Evolutionary conservation across 2,888 invertebrate genomes (phyloP).

Genomic region (Lithophane socia): DNA sequence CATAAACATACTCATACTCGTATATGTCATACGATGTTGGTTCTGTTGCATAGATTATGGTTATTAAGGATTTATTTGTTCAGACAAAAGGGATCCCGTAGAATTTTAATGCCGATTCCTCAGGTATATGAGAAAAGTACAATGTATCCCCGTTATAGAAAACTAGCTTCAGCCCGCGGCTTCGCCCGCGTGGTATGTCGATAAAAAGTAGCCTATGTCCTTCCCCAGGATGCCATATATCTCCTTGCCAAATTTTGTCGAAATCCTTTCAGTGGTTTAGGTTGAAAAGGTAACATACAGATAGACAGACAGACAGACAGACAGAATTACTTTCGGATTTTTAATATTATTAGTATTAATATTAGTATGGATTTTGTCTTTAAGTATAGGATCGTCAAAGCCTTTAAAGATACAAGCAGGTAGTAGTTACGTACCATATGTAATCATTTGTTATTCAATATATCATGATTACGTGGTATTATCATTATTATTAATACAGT

Average conservation of each 20-base stretch:
- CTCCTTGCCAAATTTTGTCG: too few species aligned
- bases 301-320: too few species aligned
- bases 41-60: background rate
- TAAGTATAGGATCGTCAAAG: background rate
- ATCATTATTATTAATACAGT: background rate
- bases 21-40: background rate
- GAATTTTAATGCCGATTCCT: background rate
- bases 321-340: too few species aligned
- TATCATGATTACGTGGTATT: background rate
- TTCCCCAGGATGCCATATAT: too few species aligned
- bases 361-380: background rate
- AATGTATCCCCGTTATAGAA: too few species aligned
- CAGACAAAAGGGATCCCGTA: background rate
- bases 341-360: too few species aligned
- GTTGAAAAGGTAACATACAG: too few species aligned
- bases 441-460: background rate
- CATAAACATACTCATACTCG: conserved; percentile 17
- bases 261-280: too few species aligned
- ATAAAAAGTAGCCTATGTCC: too few species aligned
- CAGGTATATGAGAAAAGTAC: background rate
- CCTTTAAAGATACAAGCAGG: background rate
- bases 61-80: background rate
- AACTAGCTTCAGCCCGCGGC: too few species aligned
- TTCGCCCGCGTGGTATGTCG: too few species aligned
- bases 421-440: too few species aligned